Percentiles rank a stretch among this genome's conserved stretches.
phyloP scores from a whole-genome alignment of 2,113 vertebrate species.

The Chrysemys picta region DNA sequence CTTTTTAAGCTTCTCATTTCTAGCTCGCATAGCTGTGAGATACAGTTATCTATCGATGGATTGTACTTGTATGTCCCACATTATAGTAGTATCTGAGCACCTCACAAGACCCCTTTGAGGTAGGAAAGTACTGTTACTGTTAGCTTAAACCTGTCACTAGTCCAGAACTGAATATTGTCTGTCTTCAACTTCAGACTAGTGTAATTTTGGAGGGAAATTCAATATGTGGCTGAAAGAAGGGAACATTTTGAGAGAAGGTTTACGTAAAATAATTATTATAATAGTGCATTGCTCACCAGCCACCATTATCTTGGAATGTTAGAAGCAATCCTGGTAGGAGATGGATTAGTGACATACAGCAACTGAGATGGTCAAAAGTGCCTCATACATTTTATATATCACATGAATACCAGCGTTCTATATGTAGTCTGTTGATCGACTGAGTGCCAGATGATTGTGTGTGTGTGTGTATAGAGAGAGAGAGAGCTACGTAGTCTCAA shows the following conservation, averaged over 20 bases:
- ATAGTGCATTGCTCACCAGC: not conserved
- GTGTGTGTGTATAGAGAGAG: not conserved
- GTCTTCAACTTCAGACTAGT: not conserved
- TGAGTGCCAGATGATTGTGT: not conserved
- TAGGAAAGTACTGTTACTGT: constrained; percentile 8
- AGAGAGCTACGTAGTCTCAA: not conserved
- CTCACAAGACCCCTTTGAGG: not conserved
- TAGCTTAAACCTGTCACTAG: not conserved
- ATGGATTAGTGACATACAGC: not conserved
- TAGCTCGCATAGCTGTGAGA: not conserved
- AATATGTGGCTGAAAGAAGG: not conserved
- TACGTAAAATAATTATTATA: not conserved
- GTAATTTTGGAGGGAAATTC: constrained; percentile 32
- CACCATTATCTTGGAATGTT: not conserved
- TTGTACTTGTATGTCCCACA: not conserved
- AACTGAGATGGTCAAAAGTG: not conserved
- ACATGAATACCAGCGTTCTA: not conserved
- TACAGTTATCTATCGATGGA: not conserved
- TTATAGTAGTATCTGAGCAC: constrained; percentile 21
- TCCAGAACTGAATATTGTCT: not conserved
- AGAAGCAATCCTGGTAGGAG: not conserved
- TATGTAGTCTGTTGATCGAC: not conserved
- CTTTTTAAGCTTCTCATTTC: not conserved
- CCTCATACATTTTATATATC: not conserved
- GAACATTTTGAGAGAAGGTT: not conserved